A percentile compares a stretch with the other conserved stretches of the same genome.
phyloP scores from a whole-genome alignment of 1,140 invertebrate species.

The Drosophila melanica region DNA sequence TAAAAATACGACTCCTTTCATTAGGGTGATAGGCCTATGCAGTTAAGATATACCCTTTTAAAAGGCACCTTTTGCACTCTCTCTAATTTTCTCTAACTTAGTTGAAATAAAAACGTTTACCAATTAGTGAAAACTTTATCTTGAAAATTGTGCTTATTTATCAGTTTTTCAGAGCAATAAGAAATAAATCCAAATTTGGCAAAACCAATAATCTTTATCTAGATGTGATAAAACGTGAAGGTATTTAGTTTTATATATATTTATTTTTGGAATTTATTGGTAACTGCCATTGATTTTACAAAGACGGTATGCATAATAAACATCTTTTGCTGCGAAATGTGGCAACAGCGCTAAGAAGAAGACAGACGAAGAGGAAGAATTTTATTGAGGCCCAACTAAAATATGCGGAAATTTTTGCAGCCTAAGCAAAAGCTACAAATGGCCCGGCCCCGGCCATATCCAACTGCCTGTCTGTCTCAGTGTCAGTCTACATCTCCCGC shows the following conservation, averaged over 20 bases:
- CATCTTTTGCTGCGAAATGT: background rate
- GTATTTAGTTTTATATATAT: no score
- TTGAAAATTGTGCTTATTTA: background rate
- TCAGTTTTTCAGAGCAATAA: no score
- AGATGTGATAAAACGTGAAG: background rate
- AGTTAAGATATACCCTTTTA: background rate
- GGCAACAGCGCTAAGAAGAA: constrained; percentile 6
- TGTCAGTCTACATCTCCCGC: no score
- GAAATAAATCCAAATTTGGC: no score
- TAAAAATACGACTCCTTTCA: no score
- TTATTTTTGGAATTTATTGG: no score
- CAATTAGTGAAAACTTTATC: background rate
- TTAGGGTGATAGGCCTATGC: no score
- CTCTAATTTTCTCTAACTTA: no score
- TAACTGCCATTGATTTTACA: no score
- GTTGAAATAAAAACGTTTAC: background rate
- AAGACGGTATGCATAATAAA: no score
- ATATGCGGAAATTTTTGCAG: constrained; percentile 10
- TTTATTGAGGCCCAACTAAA: constrained; percentile 7
- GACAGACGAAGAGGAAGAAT: background rate
- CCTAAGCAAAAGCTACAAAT: constrained; percentile 22
- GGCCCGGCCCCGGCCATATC: background rate
- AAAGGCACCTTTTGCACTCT: no score
- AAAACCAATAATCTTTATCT: background rate
- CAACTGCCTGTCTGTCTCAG: background rate